phyloP scores from a whole-genome alignment of 2,113 vertebrate genomes.

The Eclectus roratus region DNA sequence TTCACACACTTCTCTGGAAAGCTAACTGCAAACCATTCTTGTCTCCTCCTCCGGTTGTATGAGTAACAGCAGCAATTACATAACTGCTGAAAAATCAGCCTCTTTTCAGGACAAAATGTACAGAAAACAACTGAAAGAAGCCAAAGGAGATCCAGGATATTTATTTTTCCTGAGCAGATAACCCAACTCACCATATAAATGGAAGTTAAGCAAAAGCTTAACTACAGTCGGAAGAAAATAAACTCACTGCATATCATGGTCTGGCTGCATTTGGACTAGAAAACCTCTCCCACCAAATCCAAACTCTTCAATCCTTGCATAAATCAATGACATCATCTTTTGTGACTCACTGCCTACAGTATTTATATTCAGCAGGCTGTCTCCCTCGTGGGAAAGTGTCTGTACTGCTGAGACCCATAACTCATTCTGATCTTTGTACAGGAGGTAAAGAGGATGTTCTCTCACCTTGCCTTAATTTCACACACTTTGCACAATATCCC shows the following conservation, averaged over 20 bases:
- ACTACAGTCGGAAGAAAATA: background rate
- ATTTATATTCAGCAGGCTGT: background rate
- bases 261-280: conserved; percentile 23
- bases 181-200: background rate
- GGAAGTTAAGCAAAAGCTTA: background rate
- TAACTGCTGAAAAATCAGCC: background rate
- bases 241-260: background rate
- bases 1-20: background rate
- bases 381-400: conserved; percentile 8
- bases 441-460: background rate
- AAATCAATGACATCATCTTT: conserved; percentile 17
- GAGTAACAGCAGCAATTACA: background rate
- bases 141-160: background rate
- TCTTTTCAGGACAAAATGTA: background rate
- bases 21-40: background rate
- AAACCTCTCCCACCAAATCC: conserved; percentile 14
- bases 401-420: conserved; percentile 2
- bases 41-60: background rate
- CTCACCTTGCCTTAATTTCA: conserved; percentile 75
- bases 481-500: conserved; percentile 71
- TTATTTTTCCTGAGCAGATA: background rate
- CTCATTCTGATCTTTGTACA: background rate
- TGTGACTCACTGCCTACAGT: conserved; percentile 7
- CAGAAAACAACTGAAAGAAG: background rate
- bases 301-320: conserved; percentile 28